These are phyloP conservation scores for Chirona hameri DNA, from an alignment of 2,888 invertebrate species.

Conservation along the genomic window DNA sequence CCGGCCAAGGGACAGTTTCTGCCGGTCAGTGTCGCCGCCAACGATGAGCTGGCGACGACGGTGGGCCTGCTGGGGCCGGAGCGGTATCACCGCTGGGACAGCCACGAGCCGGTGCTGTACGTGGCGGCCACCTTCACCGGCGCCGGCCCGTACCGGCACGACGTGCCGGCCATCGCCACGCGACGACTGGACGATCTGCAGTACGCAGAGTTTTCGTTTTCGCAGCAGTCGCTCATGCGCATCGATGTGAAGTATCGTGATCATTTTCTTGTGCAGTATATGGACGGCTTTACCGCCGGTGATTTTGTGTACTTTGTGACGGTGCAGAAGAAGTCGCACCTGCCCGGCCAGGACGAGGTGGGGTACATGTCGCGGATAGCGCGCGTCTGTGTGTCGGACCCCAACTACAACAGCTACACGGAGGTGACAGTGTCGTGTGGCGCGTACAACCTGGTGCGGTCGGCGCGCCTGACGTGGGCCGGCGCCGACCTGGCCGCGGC, in stretches of 20 bases:
- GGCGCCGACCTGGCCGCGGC: conserved; percentile 77
- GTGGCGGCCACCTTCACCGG: conserved; percentile 91
- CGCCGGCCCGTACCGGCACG: conserved; percentile 84
- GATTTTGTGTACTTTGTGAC: conserved; percentile 94
- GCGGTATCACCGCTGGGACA: conserved; percentile 71
- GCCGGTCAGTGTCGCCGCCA: conserved; percentile 81
- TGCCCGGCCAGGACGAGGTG: conserved; percentile 80
- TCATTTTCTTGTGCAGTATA: conserved; percentile 90
- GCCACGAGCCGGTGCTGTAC: conserved; percentile 71
- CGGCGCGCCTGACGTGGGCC: conserved; percentile 82
- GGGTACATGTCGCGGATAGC: conserved; percentile 87
- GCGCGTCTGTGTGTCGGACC: conserved; percentile 89
- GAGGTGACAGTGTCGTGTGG: conserved; percentile 90
- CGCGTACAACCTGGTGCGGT: conserved; percentile 86
- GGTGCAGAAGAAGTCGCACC: conserved; percentile 87
- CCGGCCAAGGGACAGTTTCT: conserved; percentile 70
- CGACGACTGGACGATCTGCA: conserved; percentile 75
- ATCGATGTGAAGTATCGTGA: conserved; percentile 92
- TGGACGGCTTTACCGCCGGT: conserved; percentile 92
- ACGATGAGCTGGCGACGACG: conserved; percentile 83
- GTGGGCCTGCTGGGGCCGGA: conserved; percentile 89
- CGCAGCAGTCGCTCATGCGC: conserved; percentile 76
- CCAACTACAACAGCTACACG: conserved; percentile 93
- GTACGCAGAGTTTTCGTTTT: conserved; percentile 76
- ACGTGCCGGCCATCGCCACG: conserved; percentile 87